Evolutionary conservation across 2,888 invertebrate species (phyloP).

Genomic region (Ennomos fuscantarius): DNA sequence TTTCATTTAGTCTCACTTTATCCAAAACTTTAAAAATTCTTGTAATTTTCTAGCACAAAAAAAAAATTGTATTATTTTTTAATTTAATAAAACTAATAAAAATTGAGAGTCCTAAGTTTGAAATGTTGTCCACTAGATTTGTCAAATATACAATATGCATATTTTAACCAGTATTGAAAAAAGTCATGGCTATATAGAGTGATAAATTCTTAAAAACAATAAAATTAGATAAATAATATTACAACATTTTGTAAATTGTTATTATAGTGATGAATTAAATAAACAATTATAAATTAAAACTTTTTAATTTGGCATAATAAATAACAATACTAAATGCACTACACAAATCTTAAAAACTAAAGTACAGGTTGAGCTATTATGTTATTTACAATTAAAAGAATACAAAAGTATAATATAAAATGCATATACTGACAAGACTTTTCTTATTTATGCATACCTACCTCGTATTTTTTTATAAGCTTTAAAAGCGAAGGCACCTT

Average conservation of each 20-base stretch:
- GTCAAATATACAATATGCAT: too few species aligned
- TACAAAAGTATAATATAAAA: constrained; percentile 17
- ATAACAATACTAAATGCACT: constrained; percentile 54
- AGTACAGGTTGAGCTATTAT: neutral
- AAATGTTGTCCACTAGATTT: too few species aligned
- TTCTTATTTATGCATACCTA: too few species aligned
- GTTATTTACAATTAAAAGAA: constrained; percentile 22
- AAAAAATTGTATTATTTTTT: too few species aligned
- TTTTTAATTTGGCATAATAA: constrained; percentile 53
- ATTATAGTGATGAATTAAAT: constrained; percentile 41
- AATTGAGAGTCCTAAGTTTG: too few species aligned
- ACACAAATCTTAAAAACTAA: constrained; percentile 32
- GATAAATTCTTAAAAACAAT: constrained; percentile 3
- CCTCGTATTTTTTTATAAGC: too few species aligned
- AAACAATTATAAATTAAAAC: constrained; percentile 39
- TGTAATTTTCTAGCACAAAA: too few species aligned
- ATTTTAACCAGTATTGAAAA: constrained; percentile 5
- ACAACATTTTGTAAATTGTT: constrained; percentile 38
- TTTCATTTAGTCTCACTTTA: too few species aligned
- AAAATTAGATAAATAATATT: constrained; percentile 12
- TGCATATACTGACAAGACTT: too few species aligned
- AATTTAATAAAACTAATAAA: too few species aligned
- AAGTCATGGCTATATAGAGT: neutral
- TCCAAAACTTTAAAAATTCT: too few species aligned
- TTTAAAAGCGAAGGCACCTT: too few species aligned